Evolutionary conservation across 2,113 vertebrate genomes (phyloP).

Genomic region (Chloropsis cyanopogon): DNA sequence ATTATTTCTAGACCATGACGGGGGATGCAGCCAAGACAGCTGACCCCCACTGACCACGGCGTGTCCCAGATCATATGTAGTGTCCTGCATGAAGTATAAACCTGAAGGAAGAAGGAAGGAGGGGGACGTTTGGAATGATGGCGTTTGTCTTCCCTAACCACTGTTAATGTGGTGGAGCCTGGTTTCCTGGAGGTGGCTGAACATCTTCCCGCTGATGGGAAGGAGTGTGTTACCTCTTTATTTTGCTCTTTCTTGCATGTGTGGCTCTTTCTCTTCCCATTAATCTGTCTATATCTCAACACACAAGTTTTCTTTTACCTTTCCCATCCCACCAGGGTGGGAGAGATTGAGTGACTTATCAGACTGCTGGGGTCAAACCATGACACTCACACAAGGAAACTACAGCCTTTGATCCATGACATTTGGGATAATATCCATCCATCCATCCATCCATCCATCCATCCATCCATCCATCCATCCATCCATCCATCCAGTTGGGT

Average conservation of each 20-base stretch:
- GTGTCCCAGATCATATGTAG: not conserved
- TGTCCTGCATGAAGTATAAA: not conserved
- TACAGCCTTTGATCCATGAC: not conserved
- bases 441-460: no score
- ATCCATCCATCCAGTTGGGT: not conserved
- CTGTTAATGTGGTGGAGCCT: not conserved
- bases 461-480: not conserved
- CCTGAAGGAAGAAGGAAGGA: not conserved
- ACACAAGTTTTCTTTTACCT: not conserved
- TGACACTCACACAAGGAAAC: not conserved
- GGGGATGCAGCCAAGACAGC: not conserved
- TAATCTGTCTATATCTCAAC: not conserved
- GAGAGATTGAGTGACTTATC: not conserved
- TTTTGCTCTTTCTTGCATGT: not conserved
- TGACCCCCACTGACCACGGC: accelerated
- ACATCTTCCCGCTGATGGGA: not conserved
- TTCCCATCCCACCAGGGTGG: not conserved
- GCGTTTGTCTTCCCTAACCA: not conserved
- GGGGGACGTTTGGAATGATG: not conserved
- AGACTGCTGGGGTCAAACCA: not conserved
- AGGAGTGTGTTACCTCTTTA: not conserved
- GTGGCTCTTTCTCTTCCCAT: not conserved
- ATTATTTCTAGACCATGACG: not conserved
- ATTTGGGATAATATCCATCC: not conserved
- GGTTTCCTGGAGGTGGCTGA: not conserved